Evolutionary conservation across 2,113 vertebrate genomes (phyloP).

Genomic region (Philantomba maxwellii): DNA sequence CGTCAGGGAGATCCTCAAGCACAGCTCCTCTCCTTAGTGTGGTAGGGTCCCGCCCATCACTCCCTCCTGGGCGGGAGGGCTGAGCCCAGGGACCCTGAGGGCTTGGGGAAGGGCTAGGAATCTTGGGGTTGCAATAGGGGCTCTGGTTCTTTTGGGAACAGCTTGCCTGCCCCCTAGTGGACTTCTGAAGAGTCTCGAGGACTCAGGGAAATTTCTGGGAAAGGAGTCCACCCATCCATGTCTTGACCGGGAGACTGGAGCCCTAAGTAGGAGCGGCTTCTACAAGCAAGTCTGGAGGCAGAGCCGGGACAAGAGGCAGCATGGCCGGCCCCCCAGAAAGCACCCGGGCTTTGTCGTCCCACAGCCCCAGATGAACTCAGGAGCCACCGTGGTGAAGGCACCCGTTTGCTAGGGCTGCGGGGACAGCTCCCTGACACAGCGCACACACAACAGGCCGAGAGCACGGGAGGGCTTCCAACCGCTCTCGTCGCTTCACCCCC

Average conservation of each 20-base stretch:
- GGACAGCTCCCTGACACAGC: background rate
- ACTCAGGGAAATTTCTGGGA: background rate
- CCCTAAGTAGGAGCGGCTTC: background rate
- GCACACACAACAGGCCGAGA: background rate
- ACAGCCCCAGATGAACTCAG: background rate
- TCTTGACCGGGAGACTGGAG: background rate
- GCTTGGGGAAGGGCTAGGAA: background rate
- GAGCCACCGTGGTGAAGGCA: fast-evolving
- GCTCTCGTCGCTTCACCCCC: background rate
- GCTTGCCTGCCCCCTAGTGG: conserved; percentile 68
- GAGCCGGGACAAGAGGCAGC: background rate
- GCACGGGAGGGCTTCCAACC: background rate
- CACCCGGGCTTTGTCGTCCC: fast-evolving
- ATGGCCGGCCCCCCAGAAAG: fast-evolving
- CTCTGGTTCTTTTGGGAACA: background rate
- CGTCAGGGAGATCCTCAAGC: background rate
- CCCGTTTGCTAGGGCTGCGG: background rate
- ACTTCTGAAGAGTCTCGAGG: background rate
- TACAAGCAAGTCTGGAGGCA: background rate
- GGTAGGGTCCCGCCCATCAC: background rate
- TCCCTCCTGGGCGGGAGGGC: background rate
- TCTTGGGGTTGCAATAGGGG: fast-evolving
- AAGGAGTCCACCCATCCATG: fast-evolving
- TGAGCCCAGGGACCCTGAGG: background rate
- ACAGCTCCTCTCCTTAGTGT: no score